These are phyloP conservation scores for Carpatolechia fugitivella DNA, from an alignment of 2,888 invertebrate species.

Conservation along the genomic window DNA sequence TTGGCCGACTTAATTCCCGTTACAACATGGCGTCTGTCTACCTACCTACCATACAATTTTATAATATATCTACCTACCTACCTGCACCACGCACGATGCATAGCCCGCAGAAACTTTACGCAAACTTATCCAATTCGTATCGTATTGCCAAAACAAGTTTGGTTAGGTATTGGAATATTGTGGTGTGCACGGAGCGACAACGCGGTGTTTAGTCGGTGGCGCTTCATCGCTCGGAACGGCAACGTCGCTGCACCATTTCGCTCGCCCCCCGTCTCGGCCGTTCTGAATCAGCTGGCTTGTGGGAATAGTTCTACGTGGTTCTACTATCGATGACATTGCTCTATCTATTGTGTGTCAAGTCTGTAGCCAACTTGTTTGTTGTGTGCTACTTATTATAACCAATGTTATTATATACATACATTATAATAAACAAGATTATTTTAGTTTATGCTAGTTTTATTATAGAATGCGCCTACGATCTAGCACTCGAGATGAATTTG, in stretches of 20 bases:
- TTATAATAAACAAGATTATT: too few relatives aligned
- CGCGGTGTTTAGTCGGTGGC: slow-evolving; percentile 29
- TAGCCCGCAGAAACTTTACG: slow-evolving; percentile 28
- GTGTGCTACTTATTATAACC: too few relatives aligned
- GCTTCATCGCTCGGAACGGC: background rate
- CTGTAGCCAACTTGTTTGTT: background rate
- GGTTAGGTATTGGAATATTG: slow-evolving; percentile 48
- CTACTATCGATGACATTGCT: background rate
- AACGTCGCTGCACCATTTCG: slow-evolving; percentile 45
- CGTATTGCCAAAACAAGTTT: slow-evolving; percentile 54
- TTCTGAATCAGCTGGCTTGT: slow-evolving; percentile 17
- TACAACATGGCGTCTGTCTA: slow-evolving; percentile 31
- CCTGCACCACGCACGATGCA: background rate
- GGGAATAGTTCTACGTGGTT: background rate
- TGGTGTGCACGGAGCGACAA: slow-evolving; percentile 33
- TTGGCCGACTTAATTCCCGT: slow-evolving; percentile 39
- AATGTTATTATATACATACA: too few relatives aligned
- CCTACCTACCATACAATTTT: background rate
- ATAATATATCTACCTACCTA: slow-evolving; percentile 18
- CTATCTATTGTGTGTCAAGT: background rate
- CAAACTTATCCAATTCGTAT: slow-evolving; percentile 42
- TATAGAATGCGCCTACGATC: too few relatives aligned
- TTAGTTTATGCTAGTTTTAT: too few relatives aligned
- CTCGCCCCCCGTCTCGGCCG: slow-evolving; percentile 16
- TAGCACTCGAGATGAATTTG: too few relatives aligned